A percentile compares a stretch with the other conserved stretches of the same genome.
Conservation (phyloP, 2,113 vertebrate species). For the Haemorhous mexicanus region DNA sequence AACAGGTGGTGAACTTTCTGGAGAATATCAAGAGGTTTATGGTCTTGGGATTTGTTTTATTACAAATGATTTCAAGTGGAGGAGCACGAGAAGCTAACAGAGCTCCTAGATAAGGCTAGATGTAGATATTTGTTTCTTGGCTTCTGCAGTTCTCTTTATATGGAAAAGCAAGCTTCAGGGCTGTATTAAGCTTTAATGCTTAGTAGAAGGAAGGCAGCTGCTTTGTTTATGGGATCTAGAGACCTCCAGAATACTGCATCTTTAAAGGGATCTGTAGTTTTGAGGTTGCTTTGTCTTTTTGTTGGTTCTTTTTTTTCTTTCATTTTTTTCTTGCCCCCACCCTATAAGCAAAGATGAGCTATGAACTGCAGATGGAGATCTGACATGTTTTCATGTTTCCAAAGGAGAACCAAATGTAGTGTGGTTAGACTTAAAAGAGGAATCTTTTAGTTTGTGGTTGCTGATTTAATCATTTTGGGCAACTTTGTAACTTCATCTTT, state of each 20-base stretch:
- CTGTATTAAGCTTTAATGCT: not conserved
- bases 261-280: not conserved
- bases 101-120: not conserved
- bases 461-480: not conserved
- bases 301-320: not conserved
- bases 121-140: not conserved
- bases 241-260: not conserved
- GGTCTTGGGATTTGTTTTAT: not conserved
- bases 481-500: not conserved
- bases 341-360: not conserved
- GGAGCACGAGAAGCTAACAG: fast-evolving
- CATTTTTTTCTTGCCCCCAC: fast-evolving
- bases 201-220: not conserved
- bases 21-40: not conserved
- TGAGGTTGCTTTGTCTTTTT: not conserved
- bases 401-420: constrained; percentile 9
- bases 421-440: constrained; percentile 17
- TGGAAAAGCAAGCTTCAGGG: not conserved
- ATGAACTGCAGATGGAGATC: not conserved
- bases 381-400: not conserved
- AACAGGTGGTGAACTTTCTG: constrained; percentile 20
- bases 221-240: not conserved
- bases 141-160: not conserved
- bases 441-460: not conserved
- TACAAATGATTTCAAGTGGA: not conserved